Conservation (phyloP, 2,797 vertebrate genomes). For the Poeciliopsis gracilis region DNA sequence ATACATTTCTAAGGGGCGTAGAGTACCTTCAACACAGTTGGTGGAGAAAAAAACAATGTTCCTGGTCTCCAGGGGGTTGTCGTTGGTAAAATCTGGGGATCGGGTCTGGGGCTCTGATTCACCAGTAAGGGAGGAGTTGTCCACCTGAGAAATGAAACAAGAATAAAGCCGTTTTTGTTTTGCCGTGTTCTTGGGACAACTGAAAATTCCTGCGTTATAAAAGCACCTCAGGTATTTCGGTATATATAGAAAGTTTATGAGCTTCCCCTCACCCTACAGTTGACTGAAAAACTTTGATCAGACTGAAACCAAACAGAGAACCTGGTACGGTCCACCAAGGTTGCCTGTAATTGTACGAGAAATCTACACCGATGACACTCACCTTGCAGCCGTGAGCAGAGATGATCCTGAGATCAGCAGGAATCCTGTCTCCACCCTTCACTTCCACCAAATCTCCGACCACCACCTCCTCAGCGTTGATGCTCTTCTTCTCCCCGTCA, state of each 20-base stretch:
- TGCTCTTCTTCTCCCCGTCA: conserved; percentile 91
- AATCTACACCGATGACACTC: background rate
- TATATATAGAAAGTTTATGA: background rate
- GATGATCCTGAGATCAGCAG: conserved; percentile 91
- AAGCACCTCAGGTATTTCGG: background rate
- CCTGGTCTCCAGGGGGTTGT: conserved; percentile 94
- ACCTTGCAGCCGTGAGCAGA: conserved; percentile 96
- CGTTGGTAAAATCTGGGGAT: conserved; percentile 93
- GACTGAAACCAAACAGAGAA: no score
- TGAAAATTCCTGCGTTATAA: background rate
- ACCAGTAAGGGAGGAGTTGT: conserved; percentile 97
- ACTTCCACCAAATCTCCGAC: conserved; percentile 94
- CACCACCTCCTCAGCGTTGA: conserved; percentile 93
- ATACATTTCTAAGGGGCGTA: background rate
- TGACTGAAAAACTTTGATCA: background rate
- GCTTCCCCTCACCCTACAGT: background rate
- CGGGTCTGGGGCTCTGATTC: conserved; percentile 97
- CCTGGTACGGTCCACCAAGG: background rate
- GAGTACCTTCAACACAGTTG: conserved; percentile 96
- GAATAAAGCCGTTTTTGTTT: background rate
- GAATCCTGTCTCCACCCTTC: conserved; percentile 95
- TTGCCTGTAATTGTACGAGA: background rate
- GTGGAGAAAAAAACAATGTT: conserved; percentile 98
- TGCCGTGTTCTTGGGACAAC: background rate
- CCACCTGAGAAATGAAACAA: conserved; percentile 82